phyloP scores from a whole-genome alignment of 1,140 invertebrate species.

The Zaprionus gabonicus region DNA sequence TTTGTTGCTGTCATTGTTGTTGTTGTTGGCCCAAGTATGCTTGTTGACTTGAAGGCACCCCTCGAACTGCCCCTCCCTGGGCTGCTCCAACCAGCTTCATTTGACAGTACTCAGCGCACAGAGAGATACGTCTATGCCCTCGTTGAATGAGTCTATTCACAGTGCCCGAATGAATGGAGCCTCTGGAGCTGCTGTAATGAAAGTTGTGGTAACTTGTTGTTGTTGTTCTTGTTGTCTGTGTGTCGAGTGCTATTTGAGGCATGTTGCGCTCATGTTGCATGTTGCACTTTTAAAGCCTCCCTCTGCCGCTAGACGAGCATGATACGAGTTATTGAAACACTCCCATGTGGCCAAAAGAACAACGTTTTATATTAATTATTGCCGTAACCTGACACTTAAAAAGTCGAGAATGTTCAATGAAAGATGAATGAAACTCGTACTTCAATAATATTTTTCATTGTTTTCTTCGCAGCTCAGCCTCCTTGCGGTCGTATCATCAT shows the following conservation, averaged over 20 bases:
- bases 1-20: conserved; percentile 25
- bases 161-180: conserved; percentile 47
- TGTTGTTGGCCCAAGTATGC: conserved; percentile 28
- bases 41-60: conserved; percentile 15
- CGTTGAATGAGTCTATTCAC: conserved; percentile 38
- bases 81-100: conserved; percentile 9
- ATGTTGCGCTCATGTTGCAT: conserved; percentile 13
- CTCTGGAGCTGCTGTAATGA: conserved; percentile 60
- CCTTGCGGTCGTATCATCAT: conserved; percentile 7
- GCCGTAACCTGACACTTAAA: background rate
- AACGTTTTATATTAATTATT: background rate
- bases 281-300: conserved; percentile 49
- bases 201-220: conserved; percentile 67
- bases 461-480: too few species aligned
- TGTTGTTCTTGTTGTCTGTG: background rate
- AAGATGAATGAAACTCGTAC: too few species aligned
- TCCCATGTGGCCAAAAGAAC: background rate
- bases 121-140: background rate
- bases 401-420: too few species aligned
- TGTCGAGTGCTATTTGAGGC: conserved; percentile 42
- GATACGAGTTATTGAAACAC: conserved; percentile 19
- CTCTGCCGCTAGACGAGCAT: background rate
- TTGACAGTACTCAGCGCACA: conserved; percentile 29
- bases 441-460: too few species aligned
- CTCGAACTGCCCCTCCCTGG: conserved; percentile 20